Base-by-base conservation (phyloP, 1,140 invertebrate species). In the Calliopsis andreniformis region DNA sequence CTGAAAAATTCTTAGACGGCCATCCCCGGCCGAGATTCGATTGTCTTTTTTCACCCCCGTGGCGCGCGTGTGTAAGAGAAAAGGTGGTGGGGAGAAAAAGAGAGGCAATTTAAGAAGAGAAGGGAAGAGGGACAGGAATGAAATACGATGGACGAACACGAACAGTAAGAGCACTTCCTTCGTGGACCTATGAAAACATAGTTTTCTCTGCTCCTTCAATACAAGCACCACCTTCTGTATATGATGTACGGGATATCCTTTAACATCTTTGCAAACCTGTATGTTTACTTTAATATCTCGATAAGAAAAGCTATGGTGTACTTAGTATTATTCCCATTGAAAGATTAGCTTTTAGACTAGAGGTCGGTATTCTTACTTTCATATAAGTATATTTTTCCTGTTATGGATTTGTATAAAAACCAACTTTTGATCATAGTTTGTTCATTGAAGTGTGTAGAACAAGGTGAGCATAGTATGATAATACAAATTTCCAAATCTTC, bases 111-210 rank as follows among this genome's bases (percentile, higher is more conserved):
- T 39, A 39, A 30, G 49, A 6, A 62, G 30, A 47, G 56, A 39
- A 45, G 23, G 14, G 10, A 20, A 30, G 45, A 59, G 14, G 73
- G 51, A 53, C 32, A 43, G 45, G 76, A 45, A 83, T 68, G 78
- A 61, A 64, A 76, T 66, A 69, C 71, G 78, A 61, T 39, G 79
- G 68, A 58, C 68, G 76, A 49, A 45, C 63, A 58, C 42, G 62
- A 67, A 53, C 62, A 28, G 63, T 75, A 58, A 75, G 49, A 75
- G 73, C 79, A 59, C 69, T 64, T 81, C 59, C 80, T 81, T 71
- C 49, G 66, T 23, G 72, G 68, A 70, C 80, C 80, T 81, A 77
- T 59, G 47, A 76, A 69, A 49, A 68, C 72, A 68, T 63, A 67
- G 71, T 75, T 75, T 67, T 18, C 51, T 58, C 45, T 20, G 49